Conservation (phyloP, 1,140 invertebrate genomes). For the Cataglyphis hispanica region DNA sequence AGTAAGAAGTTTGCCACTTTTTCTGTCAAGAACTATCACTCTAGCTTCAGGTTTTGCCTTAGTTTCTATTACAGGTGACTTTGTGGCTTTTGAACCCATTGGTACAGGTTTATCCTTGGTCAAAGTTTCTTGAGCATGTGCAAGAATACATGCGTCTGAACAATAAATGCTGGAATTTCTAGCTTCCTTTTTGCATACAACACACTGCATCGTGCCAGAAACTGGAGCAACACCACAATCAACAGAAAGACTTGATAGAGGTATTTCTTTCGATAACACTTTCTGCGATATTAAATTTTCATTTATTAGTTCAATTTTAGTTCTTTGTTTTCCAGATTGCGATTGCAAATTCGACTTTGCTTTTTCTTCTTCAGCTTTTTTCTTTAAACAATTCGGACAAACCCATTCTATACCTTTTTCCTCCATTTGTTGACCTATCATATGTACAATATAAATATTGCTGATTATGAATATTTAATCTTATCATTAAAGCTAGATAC, state of each 20-base stretch:
- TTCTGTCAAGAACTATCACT: constrained; percentile 93
- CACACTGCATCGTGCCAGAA: constrained; percentile 87
- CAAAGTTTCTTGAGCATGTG: constrained; percentile 92
- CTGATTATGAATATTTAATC: constrained; percentile 39
- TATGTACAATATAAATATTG: neutral
- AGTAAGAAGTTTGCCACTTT: constrained; percentile 91
- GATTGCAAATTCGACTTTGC: constrained; percentile 53
- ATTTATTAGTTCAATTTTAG: constrained; percentile 9
- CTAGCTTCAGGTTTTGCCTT: constrained; percentile 85
- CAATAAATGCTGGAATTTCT: constrained; percentile 93
- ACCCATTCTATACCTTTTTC: constrained; percentile 95
- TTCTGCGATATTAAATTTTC: constrained; percentile 44
- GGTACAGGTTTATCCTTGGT: constrained; percentile 83
- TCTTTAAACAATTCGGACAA: constrained; percentile 94
- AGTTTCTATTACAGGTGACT: constrained; percentile 77
- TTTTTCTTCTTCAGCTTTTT: constrained; percentile 85
- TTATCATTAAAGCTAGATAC: neutral
- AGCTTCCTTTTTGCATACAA: constrained; percentile 91
- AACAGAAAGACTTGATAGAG: neutral
- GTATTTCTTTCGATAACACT: constrained; percentile 36
- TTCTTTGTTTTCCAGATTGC: constrained; percentile 57
- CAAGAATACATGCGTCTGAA: constrained; percentile 94
- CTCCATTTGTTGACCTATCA: constrained; percentile 93
- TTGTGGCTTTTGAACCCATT: constrained; percentile 74
- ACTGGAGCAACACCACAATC: constrained; percentile 36